These are phyloP conservation scores for Capreolus pygargus DNA, from an alignment of 2,113 vertebrate species.

Conservation along the genomic window DNA sequence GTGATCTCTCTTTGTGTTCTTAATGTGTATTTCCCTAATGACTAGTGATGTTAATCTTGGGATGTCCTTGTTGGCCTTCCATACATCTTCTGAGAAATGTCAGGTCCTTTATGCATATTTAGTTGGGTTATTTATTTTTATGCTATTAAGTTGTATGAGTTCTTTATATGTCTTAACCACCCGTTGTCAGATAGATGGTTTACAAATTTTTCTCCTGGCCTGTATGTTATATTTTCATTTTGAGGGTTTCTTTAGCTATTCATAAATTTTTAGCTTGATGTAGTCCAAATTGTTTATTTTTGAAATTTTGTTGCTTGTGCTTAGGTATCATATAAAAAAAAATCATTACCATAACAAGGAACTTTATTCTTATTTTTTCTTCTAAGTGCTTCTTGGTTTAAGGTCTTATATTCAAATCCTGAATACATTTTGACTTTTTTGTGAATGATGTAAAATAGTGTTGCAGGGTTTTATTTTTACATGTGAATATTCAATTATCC, in stretches of 20 bases:
- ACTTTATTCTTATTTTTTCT: neutral
- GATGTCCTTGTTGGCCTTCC: neutral
- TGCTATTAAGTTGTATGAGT: neutral
- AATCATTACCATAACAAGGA: neutral
- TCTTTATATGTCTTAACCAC: neutral
- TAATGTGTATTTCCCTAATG: neutral
- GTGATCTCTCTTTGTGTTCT: neutral
- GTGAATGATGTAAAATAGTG: neutral
- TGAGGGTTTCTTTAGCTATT: neutral
- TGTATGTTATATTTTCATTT: neutral
- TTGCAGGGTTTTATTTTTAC: neutral
- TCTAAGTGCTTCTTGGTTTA: neutral
- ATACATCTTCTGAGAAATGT: neutral
- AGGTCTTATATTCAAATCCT: neutral
- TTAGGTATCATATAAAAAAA: neutral
- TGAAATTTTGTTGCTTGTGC: neutral
- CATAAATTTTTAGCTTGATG: neutral
- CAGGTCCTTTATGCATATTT: neutral
- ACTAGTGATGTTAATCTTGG: neutral
- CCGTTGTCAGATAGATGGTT: neutral
- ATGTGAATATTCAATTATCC: neutral
- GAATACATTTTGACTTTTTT: neutral
- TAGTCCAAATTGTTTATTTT: neutral
- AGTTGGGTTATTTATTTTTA: neutral
- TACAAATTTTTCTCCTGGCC: neutral